phyloP scores from a whole-genome alignment of 1,140 invertebrate genomes.

The Akabosia matsudoensis region DNA sequence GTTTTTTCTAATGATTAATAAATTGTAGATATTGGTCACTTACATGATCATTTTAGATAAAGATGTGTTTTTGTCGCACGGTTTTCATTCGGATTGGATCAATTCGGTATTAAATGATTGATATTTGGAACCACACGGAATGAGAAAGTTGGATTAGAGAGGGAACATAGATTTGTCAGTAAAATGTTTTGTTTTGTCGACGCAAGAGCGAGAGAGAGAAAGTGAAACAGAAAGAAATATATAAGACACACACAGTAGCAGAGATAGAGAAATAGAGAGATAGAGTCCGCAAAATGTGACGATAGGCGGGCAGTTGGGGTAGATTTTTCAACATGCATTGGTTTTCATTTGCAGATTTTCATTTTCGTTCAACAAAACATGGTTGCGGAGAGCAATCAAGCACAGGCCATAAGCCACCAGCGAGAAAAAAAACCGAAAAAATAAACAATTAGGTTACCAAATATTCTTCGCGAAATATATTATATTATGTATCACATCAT shows the following conservation, averaged over 20 bases:
- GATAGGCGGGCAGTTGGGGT: slow-evolving; percentile 28
- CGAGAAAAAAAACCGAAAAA: slow-evolving; percentile 41
- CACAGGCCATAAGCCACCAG: slow-evolving; percentile 47
- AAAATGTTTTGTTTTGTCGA: slow-evolving; percentile 4
- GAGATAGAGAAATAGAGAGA: slow-evolving; percentile 20
- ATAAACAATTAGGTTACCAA: slow-evolving; percentile 20
- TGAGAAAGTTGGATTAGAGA: slow-evolving; percentile 1
- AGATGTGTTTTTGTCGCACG: slow-evolving; percentile 15
- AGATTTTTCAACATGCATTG: slow-evolving; percentile 18
- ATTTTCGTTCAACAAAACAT: slow-evolving; percentile 29
- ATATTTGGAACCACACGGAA: slow-evolving; percentile 21
- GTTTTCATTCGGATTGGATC: slow-evolving; percentile 7
- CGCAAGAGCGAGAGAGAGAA: slow-evolving; percentile 27
- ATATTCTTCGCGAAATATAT: too few species aligned
- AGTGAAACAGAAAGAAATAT: not conserved
- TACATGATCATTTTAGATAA: slow-evolving; percentile 9
- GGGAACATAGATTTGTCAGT: slow-evolving; percentile 8
- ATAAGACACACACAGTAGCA: slow-evolving; percentile 19
- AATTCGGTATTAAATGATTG: slow-evolving; percentile 10
- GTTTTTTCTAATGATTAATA: not conserved
- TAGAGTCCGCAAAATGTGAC: slow-evolving; percentile 7
- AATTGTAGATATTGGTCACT: slow-evolving; percentile 1
- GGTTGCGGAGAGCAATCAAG: slow-evolving; percentile 41
- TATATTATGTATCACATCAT: too few species aligned
- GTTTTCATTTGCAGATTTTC: not conserved